Conservation (phyloP, 2,113 vertebrate genomes). For the Sinocyclocheilus anshuiensis region DNA sequence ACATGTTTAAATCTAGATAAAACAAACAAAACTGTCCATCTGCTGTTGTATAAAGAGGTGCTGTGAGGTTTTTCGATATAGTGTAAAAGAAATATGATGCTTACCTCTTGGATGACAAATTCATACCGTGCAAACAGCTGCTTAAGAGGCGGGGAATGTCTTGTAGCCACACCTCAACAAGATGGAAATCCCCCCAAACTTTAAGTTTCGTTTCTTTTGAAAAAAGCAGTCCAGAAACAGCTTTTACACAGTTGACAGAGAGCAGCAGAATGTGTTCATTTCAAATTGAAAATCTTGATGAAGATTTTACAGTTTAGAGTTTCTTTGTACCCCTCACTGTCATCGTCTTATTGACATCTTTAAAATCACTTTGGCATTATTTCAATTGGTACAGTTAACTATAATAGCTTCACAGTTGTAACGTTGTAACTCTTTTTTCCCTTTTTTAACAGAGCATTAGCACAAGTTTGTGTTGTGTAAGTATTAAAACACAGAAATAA, state of each 20-base stretch:
- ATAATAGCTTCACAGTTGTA: background rate
- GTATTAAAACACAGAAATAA: background rate
- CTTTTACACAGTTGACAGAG: background rate
- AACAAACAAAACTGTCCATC: background rate
- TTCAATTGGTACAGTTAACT: background rate
- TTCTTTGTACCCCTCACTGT: background rate
- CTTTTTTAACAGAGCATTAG: background rate
- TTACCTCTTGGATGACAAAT: slow-evolving; percentile 5
- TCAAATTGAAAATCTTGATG: background rate
- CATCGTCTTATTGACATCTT: background rate
- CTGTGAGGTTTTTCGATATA: background rate
- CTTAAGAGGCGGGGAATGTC: background rate
- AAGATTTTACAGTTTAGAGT: background rate
- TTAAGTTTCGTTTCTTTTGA: background rate
- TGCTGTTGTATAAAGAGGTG: background rate
- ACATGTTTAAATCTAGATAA: slow-evolving; percentile 39
- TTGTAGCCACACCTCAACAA: background rate
- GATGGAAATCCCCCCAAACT: background rate
- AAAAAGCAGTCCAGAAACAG: background rate
- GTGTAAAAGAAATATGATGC: background rate
- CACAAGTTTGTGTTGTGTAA: background rate
- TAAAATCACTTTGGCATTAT: background rate
- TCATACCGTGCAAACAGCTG: background rate
- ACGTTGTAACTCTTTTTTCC: background rate
- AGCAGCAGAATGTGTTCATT: background rate